Evolutionary conservation across 2,888 invertebrate genomes (phyloP).

Genomic region (Nycteola revayana): DNA sequence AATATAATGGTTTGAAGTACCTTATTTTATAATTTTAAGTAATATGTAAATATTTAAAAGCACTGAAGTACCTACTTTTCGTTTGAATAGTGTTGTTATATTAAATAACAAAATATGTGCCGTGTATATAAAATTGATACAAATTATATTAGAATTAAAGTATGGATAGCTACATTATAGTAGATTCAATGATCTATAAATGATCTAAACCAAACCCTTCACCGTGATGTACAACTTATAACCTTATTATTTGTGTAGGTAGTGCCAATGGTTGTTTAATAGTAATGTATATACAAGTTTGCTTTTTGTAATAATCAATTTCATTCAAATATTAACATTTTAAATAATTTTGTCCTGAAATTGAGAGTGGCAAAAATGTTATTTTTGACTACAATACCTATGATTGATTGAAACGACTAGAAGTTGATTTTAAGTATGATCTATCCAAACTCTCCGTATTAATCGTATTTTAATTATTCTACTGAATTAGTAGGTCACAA

Average conservation of each 20-base stretch:
- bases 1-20: constrained; percentile 55
- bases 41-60: constrained; percentile 68
- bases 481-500: too few species aligned
- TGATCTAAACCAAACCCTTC: constrained; percentile 67
- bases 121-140: constrained; percentile 75
- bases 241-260: constrained; percentile 50
- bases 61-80: constrained; percentile 58
- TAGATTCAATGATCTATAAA: constrained; percentile 41
- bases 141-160: constrained; percentile 48
- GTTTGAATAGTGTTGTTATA: constrained; percentile 54
- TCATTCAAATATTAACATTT: too few species aligned
- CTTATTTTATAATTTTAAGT: constrained; percentile 61
- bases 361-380: too few species aligned
- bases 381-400: too few species aligned
- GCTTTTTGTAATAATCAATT: too few species aligned
- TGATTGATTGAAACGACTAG: too few species aligned
- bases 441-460: too few species aligned
- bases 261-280: constrained; percentile 66
- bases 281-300: constrained; percentile 40
- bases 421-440: too few species aligned
- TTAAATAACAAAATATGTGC: constrained; percentile 64
- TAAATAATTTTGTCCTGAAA: too few species aligned
- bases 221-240: constrained; percentile 73
- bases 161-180: constrained; percentile 25
- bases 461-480: too few species aligned